Base-by-base conservation (phyloP, 2,797 vertebrate genomes). In the Lateolabrax maculatus region DNA sequence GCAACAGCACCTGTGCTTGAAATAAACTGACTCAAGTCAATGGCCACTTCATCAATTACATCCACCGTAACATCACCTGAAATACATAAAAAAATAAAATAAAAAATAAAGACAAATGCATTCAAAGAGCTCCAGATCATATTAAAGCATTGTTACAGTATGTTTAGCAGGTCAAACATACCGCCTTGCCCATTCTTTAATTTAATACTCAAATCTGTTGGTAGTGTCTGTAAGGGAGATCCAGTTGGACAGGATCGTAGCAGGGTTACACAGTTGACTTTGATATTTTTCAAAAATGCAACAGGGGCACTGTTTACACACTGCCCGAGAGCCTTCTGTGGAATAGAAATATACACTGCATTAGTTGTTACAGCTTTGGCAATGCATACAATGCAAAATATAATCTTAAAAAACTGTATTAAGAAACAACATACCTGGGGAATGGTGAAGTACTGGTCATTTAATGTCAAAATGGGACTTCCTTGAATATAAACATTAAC, bases 281-380 rank as follows among this genome's bases (percentile, higher is more conserved):
- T 80, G 25, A 99, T 94, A 75, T 96, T 90, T 80, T 90, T 92
- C 79, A 99, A 94, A 93, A 96, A 98, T 0, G 95, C 97, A 25
- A 98, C 96, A 0, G 98, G 98, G 31, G 97, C 96, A 0, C 80
- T 91, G 49, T 84, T 90, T 25, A 94, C 69, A 87, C 98, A 99
- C 44, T 91, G 95, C 0, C 98, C 97, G 3, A 97, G 5, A 71
- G 95, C 94, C 29, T 66, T 93, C 98, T 96, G 87, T 75, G 29
- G 58, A 80, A 80, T 36, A 78, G 3, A 71, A 46, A 65, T 15
- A 71, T 16, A 57, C 9, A 71, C 23, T 4, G 7, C 9, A 69
- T 71, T 71, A 70, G 34, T 34, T 80, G 31, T 49, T 58, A 67
- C 3, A 74, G 16, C 19, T 72, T 57, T 78, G 1, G 19, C 3